Base-by-base conservation (phyloP, 2,888 invertebrate genomes). In the Epicampocera succincta region DNA sequence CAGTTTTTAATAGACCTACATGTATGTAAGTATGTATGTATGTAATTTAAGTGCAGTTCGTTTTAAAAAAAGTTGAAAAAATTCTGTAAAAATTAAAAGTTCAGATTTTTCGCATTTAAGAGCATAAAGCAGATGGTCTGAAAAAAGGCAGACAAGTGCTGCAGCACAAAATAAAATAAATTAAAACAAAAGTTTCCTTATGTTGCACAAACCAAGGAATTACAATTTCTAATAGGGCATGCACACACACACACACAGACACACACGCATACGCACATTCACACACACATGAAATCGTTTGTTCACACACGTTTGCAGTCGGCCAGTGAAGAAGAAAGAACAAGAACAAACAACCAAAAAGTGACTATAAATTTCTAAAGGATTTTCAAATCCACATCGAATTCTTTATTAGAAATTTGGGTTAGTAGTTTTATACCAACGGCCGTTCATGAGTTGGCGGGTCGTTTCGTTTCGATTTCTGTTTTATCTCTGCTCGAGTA, bases 331-430 rank as follows among this genome's bases (percentile, higher is more conserved):
- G 48, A 42, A 60, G 33, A 33, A 33, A 38, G 12, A 61, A 50
- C n/a, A 61, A 63, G 21, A 74, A 25, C 12, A 29, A 15, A 21
- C 11, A 17, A 12, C 6, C 54, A 54, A 12, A 73, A 38, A 48
- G 25, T 15, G 19, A 11, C 65, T 29, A 78, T 82, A 82, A 78
- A 82, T 74, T 78, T 60, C 58, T 38, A 71, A 74, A 78, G 54
- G 71, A 74, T 74, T 78, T 78, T 50, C 42, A 66, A 75, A 78
- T 82, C 60, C 71, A 82, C 71, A 71, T 78, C 54, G 72, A 72
- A 73, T 79, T 73, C 38, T 21, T 42, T 54, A 56, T 69, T 54
- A 60, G 44, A 75, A 68, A 81, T 73, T 68, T 82, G 71, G 78
- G 82, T 82, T 82, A 82, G 82, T 82, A 82, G 82, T 74, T 63